Conservation (phyloP, 1,140 invertebrate species). For the Acarapis woodi region DNA sequence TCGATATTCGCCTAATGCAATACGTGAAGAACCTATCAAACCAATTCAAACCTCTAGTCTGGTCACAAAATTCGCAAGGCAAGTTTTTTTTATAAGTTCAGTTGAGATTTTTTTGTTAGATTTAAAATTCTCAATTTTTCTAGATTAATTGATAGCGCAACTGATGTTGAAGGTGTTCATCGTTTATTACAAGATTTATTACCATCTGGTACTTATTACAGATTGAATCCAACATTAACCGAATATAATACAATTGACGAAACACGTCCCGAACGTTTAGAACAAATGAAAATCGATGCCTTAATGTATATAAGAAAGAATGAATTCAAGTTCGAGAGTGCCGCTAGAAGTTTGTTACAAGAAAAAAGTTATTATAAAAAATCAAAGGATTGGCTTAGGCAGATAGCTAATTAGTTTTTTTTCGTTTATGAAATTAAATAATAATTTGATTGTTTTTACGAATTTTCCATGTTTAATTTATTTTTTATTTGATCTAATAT, state of each 20-base stretch:
- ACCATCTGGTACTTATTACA: constrained; percentile 42
- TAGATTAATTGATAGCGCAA: constrained; percentile 46
- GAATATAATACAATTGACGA: constrained; percentile 55
- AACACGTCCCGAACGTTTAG: constrained; percentile 28
- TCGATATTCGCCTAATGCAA: constrained; percentile 18
- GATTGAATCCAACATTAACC: constrained; percentile 65
- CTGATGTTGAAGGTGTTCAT: constrained; percentile 60
- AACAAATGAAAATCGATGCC: constrained; percentile 23
- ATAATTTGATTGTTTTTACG: too few relatives aligned
- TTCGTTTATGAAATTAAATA: too few relatives aligned
- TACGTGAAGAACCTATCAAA: constrained; percentile 3
- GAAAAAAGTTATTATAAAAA: not conserved
- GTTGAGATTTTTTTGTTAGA: too few relatives aligned
- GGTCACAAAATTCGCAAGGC: constrained; percentile 48
- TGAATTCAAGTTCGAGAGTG: constrained; percentile 31
- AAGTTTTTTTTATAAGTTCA: too few relatives aligned
- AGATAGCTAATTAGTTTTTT: too few relatives aligned
- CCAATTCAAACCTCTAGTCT: constrained; percentile 16
- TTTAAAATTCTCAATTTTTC: too few relatives aligned
- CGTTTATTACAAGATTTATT: constrained; percentile 48
- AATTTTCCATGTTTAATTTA: too few relatives aligned
- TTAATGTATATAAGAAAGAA: constrained; percentile 43
- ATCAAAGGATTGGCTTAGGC: not conserved
- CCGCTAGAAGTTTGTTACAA: not conserved
- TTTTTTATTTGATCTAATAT: too few relatives aligned